Conservation (phyloP, 2,797 vertebrate genomes). For the Acanthurus lineatus region DNA sequence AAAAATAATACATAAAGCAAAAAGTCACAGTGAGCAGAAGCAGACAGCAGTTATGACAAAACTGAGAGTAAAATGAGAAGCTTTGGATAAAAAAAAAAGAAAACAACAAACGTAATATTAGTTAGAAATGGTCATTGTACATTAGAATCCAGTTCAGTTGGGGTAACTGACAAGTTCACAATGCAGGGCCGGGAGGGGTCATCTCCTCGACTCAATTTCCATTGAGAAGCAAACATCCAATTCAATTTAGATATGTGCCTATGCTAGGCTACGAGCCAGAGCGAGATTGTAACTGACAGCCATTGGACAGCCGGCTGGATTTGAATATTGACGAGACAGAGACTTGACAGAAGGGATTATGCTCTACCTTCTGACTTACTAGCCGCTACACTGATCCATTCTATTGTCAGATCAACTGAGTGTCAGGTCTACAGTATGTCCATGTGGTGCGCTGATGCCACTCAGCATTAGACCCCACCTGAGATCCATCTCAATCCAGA, state of each 20-base stretch:
- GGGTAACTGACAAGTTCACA: slow-evolving; percentile 80
- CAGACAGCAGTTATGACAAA: slow-evolving; percentile 5
- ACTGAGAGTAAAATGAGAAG: slow-evolving; percentile 21
- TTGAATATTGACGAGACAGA: slow-evolving; percentile 87
- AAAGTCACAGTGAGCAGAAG: neutral
- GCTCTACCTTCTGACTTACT: slow-evolving; percentile 83
- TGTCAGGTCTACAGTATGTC: slow-evolving; percentile 83
- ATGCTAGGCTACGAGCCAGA: slow-evolving; percentile 74
- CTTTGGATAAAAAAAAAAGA: neutral
- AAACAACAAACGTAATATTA: slow-evolving; percentile 40
- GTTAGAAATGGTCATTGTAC: slow-evolving; percentile 49
- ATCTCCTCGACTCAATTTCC: slow-evolving; percentile 81
- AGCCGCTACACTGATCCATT: slow-evolving; percentile 82
- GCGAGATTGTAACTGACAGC: slow-evolving; percentile 86
- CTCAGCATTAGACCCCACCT: slow-evolving; percentile 80
- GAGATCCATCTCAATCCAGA: slow-evolving; percentile 76
- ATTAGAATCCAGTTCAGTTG: slow-evolving; percentile 64
- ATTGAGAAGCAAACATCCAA: slow-evolving; percentile 83
- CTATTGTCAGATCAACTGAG: slow-evolving; percentile 84
- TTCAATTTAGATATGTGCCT: slow-evolving; percentile 86
- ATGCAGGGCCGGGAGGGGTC: slow-evolving; percentile 73
- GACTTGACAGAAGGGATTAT: slow-evolving; percentile 87
- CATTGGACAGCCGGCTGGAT: slow-evolving; percentile 84
- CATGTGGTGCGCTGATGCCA: slow-evolving; percentile 66
- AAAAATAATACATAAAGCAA: neutral